Evolutionary conservation across 2,888 invertebrate species (phyloP).

Genomic region (Crioceris asparagi): DNA sequence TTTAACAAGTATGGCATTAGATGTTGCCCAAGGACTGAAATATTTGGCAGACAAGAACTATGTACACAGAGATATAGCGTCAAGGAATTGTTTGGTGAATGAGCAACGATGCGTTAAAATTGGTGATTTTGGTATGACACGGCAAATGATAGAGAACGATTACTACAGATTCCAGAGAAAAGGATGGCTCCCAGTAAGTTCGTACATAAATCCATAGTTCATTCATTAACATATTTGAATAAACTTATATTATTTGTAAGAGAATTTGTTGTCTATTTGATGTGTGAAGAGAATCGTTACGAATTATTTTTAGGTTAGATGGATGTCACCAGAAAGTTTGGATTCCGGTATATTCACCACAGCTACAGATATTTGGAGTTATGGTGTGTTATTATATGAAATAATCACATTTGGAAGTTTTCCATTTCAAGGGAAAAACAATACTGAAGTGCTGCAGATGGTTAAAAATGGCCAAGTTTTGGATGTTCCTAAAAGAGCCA

Average conservation of each 20-base stretch:
- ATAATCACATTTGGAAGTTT: conserved; percentile 86
- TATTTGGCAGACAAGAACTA: conserved; percentile 78
- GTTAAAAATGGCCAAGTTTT: conserved; percentile 69
- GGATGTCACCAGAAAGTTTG: conserved; percentile 90
- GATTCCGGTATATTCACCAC: conserved; percentile 74
- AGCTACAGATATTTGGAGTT: conserved; percentile 85
- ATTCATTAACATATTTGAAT: neutral
- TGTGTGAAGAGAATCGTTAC: neutral
- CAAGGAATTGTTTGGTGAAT: conserved; percentile 59
- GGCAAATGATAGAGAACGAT: conserved; percentile 77
- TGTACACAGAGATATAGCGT: conserved; percentile 81
- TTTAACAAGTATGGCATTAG: conserved; percentile 78
- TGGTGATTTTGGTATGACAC: conserved; percentile 90
- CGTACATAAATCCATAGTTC: neutral
- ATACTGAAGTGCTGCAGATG: conserved; percentile 70
- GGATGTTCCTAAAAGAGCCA: conserved; percentile 64
- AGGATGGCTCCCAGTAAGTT: conserved; percentile 14
- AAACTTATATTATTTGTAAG: neutral
- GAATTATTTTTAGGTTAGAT: conserved; percentile 31
- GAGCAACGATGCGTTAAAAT: conserved; percentile 61
- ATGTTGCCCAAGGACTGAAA: conserved; percentile 73
- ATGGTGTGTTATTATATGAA: conserved; percentile 77
- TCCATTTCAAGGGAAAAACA: conserved; percentile 80
- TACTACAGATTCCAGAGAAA: conserved; percentile 83
- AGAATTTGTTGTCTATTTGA: neutral